Conservation (phyloP, 2,888 invertebrate species). For the Labia minor region DNA sequence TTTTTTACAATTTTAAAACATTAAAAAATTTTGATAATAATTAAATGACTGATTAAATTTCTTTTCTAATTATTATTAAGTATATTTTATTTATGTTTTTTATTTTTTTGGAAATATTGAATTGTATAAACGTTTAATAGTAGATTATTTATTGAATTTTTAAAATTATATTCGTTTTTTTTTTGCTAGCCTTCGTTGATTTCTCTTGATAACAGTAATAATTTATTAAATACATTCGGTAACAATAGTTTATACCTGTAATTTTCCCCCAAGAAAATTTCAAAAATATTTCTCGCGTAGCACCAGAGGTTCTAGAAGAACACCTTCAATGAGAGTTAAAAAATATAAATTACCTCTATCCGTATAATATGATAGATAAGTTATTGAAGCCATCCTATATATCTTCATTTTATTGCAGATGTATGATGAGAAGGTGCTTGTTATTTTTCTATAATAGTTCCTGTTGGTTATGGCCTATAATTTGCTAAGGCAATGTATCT, state of each 20-base stretch:
- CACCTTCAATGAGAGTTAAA: neutral
- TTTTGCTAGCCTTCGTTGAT: too few relatives aligned
- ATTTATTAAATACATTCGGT: neutral
- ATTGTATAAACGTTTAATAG: too few relatives aligned
- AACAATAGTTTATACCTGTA: neutral
- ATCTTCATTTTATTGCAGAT: neutral
- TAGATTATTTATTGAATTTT: too few relatives aligned
- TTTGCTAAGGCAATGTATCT: neutral
- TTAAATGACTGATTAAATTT: neutral
- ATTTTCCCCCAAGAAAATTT: neutral
- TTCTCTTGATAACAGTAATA: too few relatives aligned
- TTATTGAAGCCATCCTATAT: neutral
- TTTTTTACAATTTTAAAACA: too few relatives aligned
- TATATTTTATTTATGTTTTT: neutral
- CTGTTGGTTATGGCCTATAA: neutral
- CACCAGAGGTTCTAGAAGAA: neutral
- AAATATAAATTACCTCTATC: conserved; percentile 7
- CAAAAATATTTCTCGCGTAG: neutral
- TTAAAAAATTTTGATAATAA: too few relatives aligned
- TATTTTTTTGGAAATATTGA: neutral
- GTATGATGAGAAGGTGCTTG: conserved; percentile 2
- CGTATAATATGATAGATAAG: neutral
- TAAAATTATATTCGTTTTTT: too few relatives aligned
- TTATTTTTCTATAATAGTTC: conserved; percentile 13
- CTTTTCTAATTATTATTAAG: too few relatives aligned